Conservation (phyloP, 1,140 invertebrate species). For the Eufriesea mexicana region DNA sequence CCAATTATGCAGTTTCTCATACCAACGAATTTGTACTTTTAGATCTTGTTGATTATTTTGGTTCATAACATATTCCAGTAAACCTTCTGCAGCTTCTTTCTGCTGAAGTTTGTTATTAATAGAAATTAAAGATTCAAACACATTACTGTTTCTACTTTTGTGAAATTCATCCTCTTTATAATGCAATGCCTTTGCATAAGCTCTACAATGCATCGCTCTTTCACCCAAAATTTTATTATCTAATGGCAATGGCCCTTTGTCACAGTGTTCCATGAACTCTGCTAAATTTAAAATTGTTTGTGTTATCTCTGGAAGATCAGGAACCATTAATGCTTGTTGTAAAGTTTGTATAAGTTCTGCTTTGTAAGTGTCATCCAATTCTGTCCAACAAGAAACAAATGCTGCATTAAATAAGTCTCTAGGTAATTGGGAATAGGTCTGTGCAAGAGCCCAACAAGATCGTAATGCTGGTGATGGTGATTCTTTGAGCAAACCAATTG, state of each 20-base stretch:
- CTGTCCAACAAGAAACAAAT: slow-evolving; percentile 99
- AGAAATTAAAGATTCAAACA: slow-evolving; percentile 96
- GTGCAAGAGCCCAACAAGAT: slow-evolving; percentile 95
- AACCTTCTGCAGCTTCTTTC: slow-evolving; percentile 96
- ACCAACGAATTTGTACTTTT: slow-evolving; percentile 97
- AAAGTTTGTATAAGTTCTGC: slow-evolving; percentile 93
- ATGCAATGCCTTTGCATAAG: slow-evolving; percentile 97
- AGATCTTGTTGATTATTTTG: slow-evolving; percentile 85
- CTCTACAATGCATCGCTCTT: slow-evolving; percentile 92
- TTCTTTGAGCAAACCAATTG: slow-evolving; percentile 96
- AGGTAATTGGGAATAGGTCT: slow-evolving; percentile 96
- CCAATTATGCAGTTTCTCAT: slow-evolving; percentile 99
- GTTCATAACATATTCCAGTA: slow-evolving; percentile 95
- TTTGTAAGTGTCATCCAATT: slow-evolving; percentile 92
- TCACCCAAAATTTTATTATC: slow-evolving; percentile 92
- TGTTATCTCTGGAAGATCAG: slow-evolving; percentile 97
- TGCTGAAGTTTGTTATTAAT: slow-evolving; percentile 99
- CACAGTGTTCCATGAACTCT: slow-evolving; percentile 99
- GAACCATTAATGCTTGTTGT: slow-evolving; percentile 94
- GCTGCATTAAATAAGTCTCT: slow-evolving; percentile 99
- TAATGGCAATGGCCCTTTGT: slow-evolving; percentile 96
- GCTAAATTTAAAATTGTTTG: slow-evolving; percentile 98
- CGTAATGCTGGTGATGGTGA: slow-evolving; percentile 96
- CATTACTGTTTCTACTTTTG: slow-evolving; percentile 85
- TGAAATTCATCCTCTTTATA: slow-evolving; percentile 99